Base-by-base conservation (phyloP, 2,113 vertebrate genomes). In the Salvelinus sp. region DNA sequence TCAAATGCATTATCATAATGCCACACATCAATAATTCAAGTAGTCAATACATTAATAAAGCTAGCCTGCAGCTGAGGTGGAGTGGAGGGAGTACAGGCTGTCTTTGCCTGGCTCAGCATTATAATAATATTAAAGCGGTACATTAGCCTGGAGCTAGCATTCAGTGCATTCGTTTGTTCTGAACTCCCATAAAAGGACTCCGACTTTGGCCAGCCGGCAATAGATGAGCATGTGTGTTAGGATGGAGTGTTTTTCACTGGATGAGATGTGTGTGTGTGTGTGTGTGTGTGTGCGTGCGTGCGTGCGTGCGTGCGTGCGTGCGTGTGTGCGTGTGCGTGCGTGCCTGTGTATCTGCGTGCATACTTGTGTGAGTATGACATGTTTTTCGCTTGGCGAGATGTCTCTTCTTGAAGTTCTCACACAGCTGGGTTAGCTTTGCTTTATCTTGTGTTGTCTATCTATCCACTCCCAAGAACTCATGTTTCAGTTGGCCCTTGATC, bases 1-100 rank as follows among this genome's bases (percentile, higher is more conserved):
- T 92, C 77, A 89, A 83, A 86, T 28, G 90, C 91, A 94, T 94
- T 94, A 93, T 90, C 88, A 93, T 92, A 92, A 93, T 94, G 90
- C 85, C 85, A 81, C 58, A 75, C 88, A 94, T 94, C 90, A 94
- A 94, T 94, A 94, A 94, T 94, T 91, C 90, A 94, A 54, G 50
- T 54, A 87, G 84, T 90, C 86, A 90, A 86, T 91, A 90, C 92
- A 93, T 92, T 91, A 92, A 92, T 91, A 91, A 92, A 87, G 76
- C 79, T 82, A 79, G 84, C 85, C 86, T 85, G 77, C 73, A 84
- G 86, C 83, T 81, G 72, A 28, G 44, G 28, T 70, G 71, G 69
- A 10, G 58, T 23, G 50, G 48, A 71, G 23, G 2, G 58, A 65
- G 64, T 33, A 77, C 64, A 85, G 77, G 78, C 2, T 14, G 60